These are phyloP conservation scores for Drosophila kanapiae DNA, from an alignment of 1,140 invertebrate species.

Conservation along the genomic window DNA sequence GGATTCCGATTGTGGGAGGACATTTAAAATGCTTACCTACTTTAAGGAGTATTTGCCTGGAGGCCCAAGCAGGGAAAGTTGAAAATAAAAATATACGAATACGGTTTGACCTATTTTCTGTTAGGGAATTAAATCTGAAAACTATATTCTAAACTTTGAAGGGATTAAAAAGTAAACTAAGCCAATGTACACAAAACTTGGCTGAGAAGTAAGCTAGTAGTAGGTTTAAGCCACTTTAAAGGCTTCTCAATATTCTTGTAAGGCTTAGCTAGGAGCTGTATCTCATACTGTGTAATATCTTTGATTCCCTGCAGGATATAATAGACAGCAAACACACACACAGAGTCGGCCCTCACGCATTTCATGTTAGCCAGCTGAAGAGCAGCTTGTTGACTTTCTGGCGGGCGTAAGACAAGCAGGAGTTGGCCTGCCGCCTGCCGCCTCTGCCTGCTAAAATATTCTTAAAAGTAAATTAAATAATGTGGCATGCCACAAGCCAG, in stretches of 20 bases:
- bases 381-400: slow-evolving; percentile 49
- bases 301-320: slow-evolving; percentile 36
- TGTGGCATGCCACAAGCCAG: slow-evolving; percentile 77
- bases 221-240: not conserved
- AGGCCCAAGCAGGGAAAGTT: not conserved
- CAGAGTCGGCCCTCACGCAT: slow-evolving; percentile 12
- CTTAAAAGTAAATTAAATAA: slow-evolving; percentile 82
- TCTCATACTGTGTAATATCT: slow-evolving; percentile 5
- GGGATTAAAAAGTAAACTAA: not conserved
- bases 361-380: slow-evolving; percentile 37
- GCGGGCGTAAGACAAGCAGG: slow-evolving; percentile 24
- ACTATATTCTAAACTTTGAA: not conserved
- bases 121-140: not conserved
- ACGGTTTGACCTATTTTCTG: not conserved
- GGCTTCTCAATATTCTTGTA: not conserved
- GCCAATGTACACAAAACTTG: no score
- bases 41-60: slow-evolving; percentile 32
- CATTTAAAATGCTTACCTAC: slow-evolving; percentile 69
- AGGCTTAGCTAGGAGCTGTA: not conserved
- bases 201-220: not conserved
- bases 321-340: slow-evolving; percentile 29
- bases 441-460: slow-evolving; percentile 65
- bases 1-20: slow-evolving; percentile 55
- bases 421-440: slow-evolving; percentile 15
- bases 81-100: slow-evolving; percentile 22